Base-by-base conservation (phyloP, 2,113 vertebrate genomes). In the Raphicerus campestris region DNA sequence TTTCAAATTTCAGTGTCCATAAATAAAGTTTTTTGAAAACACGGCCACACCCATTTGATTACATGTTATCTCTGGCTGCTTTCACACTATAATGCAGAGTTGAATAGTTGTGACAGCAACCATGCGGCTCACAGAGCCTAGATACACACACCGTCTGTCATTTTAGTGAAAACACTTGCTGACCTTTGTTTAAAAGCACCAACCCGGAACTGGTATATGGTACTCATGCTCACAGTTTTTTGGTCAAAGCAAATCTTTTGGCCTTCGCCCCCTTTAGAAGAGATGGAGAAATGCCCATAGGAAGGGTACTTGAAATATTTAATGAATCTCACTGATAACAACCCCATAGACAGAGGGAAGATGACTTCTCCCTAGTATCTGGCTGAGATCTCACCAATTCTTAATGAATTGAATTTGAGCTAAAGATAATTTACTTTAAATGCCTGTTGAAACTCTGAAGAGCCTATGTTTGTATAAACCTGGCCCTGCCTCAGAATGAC, bases 341-440 rank as follows among this genome's bases (percentile, higher is more conserved):
- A 3, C 16, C 19, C 30, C 24, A 15, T 13, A 95, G 85, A 73
- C 53, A 66, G 58, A 92, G 61, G 28, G 49, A 63, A 75, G 51
- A 85, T 15, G 32, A 77, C 73, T 63, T 49, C 49, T 63, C 24
- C 35, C 63, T 85, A 32, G 28, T 39, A 10, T 66, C 61, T 73
- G 61, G 61, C 81, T 83, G 94, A 80, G 77, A 45, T 49, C 6
- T 35, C 77, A 63, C 47, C 39, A 42, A 53, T 53, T 83, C 82
- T 86, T 93, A 84, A 96, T 93, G 81, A 97, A 93, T 75, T 70
- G 89, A 56, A 75, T 89, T 56, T 84, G 58, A 94, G 58, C 22
- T 89, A 83, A 85, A 86, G 87, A 88, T 93, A 70, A 87, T 95
- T 96, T 92, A 51, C 70, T 63, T 8, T 83, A 89, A 94, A 92